Evolutionary conservation across 1,140 invertebrate species (phyloP).

Genomic region (Drosophila micromelanica): DNA sequence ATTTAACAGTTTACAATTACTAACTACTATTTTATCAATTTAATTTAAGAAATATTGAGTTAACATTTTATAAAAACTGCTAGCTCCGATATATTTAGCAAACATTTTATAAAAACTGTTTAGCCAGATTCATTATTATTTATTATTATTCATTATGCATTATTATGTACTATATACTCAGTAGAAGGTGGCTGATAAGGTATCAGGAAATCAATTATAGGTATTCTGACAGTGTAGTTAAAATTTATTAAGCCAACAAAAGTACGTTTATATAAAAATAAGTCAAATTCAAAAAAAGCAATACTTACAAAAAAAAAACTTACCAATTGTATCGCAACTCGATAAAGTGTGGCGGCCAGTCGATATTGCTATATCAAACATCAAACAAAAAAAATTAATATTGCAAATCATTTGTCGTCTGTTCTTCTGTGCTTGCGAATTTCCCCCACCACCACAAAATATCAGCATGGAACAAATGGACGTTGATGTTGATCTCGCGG

Average conservation of each 20-base stretch:
- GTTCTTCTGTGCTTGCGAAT: background rate
- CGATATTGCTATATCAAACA: conserved; percentile 22
- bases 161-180: too few species aligned
- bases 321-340: background rate
- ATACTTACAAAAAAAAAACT: background rate
- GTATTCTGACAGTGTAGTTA: too few species aligned
- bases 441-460: background rate
- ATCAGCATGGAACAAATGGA: conserved; percentile 80
- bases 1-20: background rate
- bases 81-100: too few species aligned
- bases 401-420: conserved; percentile 32
- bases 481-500: conserved; percentile 66
- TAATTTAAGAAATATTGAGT: too few species aligned
- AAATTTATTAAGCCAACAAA: background rate
- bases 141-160: too few species aligned
- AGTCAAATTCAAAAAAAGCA: too few species aligned
- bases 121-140: too few species aligned
- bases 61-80: too few species aligned
- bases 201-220: too few species aligned
- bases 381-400: conserved; percentile 35
- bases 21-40: too few species aligned
- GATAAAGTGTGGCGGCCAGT: conserved; percentile 13
- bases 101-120: too few species aligned
- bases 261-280: background rate
- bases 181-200: too few species aligned